phyloP scores from a whole-genome alignment of 1,140 invertebrate genomes.

The Philotrypesis tridentata region DNA sequence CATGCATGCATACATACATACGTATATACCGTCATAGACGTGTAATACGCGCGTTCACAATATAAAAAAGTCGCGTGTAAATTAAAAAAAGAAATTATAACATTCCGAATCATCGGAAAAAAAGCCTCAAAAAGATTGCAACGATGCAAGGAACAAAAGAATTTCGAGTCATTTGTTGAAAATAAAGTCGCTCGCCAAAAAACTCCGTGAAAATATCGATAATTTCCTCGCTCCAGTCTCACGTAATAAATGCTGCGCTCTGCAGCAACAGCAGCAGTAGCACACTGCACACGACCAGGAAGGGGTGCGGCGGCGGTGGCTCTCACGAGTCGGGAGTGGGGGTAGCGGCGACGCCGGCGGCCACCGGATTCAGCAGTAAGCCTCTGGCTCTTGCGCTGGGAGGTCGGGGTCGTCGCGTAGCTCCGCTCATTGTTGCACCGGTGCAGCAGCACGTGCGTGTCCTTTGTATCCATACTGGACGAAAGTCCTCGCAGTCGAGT shows the following conservation, averaged over 20 bases:
- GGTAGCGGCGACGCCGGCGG: slow-evolving; percentile 46
- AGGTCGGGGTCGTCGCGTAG: slow-evolving; percentile 41
- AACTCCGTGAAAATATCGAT: not conserved
- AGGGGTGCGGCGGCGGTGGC: not conserved
- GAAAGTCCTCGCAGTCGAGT: no score
- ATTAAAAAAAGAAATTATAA: no score
- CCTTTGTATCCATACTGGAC: not conserved
- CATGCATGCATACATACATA: no score
- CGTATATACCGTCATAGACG: no score
- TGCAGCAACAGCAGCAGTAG: not conserved
- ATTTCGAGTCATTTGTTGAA: no score
- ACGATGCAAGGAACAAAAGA: no score
- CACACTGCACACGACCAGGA: not conserved
- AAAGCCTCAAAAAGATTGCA: no score
- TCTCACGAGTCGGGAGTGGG: not conserved
- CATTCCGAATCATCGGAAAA: no score
- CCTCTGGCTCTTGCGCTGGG: slow-evolving; percentile 58
- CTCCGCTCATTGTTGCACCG: not conserved
- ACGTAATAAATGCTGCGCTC: not conserved
- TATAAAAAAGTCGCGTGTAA: no score
- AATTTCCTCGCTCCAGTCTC: not conserved
- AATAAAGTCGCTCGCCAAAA: not conserved
- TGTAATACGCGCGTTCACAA: no score
- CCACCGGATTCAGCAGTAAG: slow-evolving; percentile 64
- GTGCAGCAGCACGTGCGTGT: slow-evolving; percentile 24